These are phyloP conservation scores for Halictus rubicundus DNA, from an alignment of 1,140 invertebrate genomes.

Conservation along the genomic window DNA sequence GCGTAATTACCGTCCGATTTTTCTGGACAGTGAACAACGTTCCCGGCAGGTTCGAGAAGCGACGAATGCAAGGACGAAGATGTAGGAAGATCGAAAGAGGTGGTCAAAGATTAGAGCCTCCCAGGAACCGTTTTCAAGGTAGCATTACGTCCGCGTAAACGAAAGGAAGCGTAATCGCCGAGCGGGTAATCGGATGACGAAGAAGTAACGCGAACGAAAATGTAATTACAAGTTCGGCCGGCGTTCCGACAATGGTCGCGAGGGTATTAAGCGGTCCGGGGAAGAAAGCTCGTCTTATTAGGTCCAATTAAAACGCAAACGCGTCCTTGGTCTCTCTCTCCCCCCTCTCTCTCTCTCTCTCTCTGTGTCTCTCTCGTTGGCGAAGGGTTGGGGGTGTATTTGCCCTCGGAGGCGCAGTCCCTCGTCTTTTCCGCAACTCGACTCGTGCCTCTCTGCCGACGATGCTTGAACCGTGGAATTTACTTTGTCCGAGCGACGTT, in stretches of 20 bases:
- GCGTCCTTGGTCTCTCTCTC: no score
- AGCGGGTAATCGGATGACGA: not conserved
- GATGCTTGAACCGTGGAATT: not conserved
- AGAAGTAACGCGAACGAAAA: not conserved
- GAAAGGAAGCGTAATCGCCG: not conserved
- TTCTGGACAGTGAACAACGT: no score
- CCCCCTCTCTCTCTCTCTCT: no score
- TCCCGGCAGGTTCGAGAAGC: no score
- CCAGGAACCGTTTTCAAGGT: not conserved
- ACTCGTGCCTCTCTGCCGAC: not conserved
- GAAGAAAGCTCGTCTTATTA: not conserved
- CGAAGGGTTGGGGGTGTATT: not conserved
- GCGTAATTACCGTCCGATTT: no score
- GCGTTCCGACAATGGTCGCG: not conserved
- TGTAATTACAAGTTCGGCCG: no score
- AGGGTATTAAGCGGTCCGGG: not conserved
- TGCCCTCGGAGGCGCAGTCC: not conserved
- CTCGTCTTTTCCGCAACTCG: not conserved
- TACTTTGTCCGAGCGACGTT: not conserved
- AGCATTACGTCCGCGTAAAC: not conserved
- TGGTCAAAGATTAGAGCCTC: not conserved
- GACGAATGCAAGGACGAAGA: no score
- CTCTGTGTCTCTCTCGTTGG: no score
- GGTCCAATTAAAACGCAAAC: slow-evolving; percentile 15
- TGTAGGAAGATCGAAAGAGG: not conserved